These are phyloP conservation scores for Pilophorus perplexus DNA, from an alignment of 2,888 invertebrate genomes.

Conservation along the genomic window DNA sequence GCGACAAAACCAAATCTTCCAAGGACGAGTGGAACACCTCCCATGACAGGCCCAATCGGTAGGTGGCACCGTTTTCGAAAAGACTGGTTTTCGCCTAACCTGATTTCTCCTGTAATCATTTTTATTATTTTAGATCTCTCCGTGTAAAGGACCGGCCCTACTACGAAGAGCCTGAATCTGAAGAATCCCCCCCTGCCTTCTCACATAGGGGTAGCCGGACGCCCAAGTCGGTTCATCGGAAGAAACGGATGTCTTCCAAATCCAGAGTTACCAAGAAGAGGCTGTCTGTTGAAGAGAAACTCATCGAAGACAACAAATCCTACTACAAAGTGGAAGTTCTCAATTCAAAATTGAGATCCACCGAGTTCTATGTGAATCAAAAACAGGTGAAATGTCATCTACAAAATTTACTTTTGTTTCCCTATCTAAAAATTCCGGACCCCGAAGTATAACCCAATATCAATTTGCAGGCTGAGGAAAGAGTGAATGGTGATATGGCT, in stretches of 20 bases:
- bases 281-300: conserved; percentile 57
- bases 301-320: conserved; percentile 58
- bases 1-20: background rate
- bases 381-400: conserved; percentile 33
- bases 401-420: background rate
- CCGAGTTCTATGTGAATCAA: conserved; percentile 46
- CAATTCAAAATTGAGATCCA: conserved; percentile 66
- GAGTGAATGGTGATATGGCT: conserved; percentile 31
- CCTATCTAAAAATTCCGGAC: background rate
- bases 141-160: conserved; percentile 14
- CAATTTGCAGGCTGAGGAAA: conserved; percentile 35
- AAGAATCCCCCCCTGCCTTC: conserved; percentile 19
- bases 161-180: conserved; percentile 27
- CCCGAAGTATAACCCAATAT: background rate
- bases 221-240: background rate
- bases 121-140: conserved; percentile 4
- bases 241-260: background rate
- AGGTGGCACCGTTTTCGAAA: no score
- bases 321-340: conserved; percentile 73
- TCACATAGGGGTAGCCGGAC: background rate
- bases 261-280: conserved; percentile 49
- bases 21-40: conserved; percentile 7
- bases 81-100: no score
- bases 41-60: conserved; percentile 9
- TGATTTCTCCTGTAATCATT: background rate